Conservation (phyloP, 2,888 invertebrate species). For the Chloromyia formosa region DNA sequence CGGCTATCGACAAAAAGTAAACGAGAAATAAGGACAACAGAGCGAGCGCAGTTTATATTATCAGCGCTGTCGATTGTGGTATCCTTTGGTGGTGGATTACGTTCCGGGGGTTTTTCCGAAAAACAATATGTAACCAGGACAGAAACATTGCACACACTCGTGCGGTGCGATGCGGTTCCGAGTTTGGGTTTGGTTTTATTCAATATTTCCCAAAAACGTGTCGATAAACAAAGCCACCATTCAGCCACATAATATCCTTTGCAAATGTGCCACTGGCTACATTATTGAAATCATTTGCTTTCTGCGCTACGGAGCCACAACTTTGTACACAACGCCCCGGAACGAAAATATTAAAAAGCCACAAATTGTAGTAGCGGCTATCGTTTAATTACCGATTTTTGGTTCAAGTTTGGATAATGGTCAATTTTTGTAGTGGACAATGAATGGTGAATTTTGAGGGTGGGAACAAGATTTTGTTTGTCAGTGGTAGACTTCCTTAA, state of each 20-base stretch:
- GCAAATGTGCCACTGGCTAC: slow-evolving; percentile 26
- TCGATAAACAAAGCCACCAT: slow-evolving; percentile 47
- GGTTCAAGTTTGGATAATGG: slow-evolving; percentile 27
- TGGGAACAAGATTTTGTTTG: too few relatives aligned
- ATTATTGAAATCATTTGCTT: neutral
- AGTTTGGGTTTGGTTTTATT: slow-evolving; percentile 8
- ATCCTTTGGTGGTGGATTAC: neutral
- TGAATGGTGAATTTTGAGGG: too few relatives aligned
- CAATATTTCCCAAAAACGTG: slow-evolving; percentile 38
- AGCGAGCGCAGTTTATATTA: neutral
- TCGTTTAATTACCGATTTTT: slow-evolving; percentile 53
- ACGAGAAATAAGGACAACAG: too few relatives aligned
- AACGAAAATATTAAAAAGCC: slow-evolving; percentile 56
- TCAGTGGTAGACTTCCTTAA: too few relatives aligned
- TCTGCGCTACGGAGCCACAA: neutral
- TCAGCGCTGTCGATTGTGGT: slow-evolving; percentile 29
- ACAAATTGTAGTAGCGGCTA: slow-evolving; percentile 58
- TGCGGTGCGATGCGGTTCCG: slow-evolving; percentile 21
- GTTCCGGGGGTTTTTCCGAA: neutral
- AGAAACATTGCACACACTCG: neutral
- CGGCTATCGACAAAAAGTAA: too few relatives aligned
- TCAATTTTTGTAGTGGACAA: too few relatives aligned
- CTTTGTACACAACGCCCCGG: neutral
- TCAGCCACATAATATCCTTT: slow-evolving; percentile 47
- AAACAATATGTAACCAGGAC: neutral